Conservation (phyloP, 2,113 vertebrate genomes). For the Ceyx cyanopectus region DNA sequence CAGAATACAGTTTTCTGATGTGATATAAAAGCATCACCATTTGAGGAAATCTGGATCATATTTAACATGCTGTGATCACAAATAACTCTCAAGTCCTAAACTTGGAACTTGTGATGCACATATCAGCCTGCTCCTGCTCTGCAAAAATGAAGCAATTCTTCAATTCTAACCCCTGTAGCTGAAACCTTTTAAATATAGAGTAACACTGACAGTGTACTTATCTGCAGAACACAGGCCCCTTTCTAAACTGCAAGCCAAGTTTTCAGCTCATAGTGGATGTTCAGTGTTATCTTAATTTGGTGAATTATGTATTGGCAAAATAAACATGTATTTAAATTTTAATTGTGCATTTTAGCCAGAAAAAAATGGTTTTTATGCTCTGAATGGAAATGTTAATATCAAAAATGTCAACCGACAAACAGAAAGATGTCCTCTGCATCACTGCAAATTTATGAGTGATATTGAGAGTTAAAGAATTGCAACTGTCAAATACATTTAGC, state of each 20-base stretch:
- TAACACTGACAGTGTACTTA: slow-evolving; percentile 18
- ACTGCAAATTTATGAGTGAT: neutral
- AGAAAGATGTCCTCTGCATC: neutral
- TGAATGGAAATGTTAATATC: slow-evolving; percentile 27
- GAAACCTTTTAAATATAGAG: slow-evolving; percentile 33
- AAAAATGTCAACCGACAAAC: slow-evolving; percentile 27
- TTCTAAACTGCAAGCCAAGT: neutral
- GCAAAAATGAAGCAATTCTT: slow-evolving; percentile 35
- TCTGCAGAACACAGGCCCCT: neutral
- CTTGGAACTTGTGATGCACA: neutral
- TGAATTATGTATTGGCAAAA: slow-evolving; percentile 46
- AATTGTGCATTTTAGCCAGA: slow-evolving; percentile 10
- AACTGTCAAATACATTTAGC: neutral
- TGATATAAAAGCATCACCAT: neutral
- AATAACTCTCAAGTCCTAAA: neutral
- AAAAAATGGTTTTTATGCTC: neutral
- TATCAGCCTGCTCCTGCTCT: neutral
- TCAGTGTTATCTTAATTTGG: slow-evolving; percentile 30
- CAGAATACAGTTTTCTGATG: neutral
- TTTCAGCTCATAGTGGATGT: neutral
- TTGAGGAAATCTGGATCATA: neutral
- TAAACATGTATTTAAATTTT: slow-evolving; percentile 52
- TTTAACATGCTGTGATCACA: neutral
- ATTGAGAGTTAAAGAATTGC: neutral
- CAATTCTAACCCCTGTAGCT: neutral